Base-by-base conservation (phyloP, 2,113 vertebrate genomes). In the Blennius ocellaris region DNA sequence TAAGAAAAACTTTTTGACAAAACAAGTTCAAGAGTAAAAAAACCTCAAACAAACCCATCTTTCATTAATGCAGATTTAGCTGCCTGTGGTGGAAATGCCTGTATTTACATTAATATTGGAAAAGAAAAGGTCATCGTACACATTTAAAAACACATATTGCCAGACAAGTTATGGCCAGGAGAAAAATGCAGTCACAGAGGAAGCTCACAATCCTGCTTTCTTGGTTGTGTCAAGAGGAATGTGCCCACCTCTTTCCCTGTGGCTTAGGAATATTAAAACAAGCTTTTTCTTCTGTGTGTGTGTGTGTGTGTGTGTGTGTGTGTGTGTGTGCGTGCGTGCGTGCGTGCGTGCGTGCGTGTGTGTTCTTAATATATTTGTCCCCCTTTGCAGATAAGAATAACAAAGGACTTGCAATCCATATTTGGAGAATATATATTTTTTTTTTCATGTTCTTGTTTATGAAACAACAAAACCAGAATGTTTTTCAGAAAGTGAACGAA, bases 91-190 rank as follows among this genome's bases (percentile, higher is more conserved):
- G 72, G 63, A 78, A 87, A 87, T 66, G 86, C 77, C 85, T 86
- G 81, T 76, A 80, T 89, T 90, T 88, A 80, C 84, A 90, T 90
- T 91, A 88, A 85, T 89, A 76, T 64, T 64, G 71, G 80, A 55
- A 88, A n/a, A 62, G 76, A 81, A 93, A 93, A 93, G 90, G 89
- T 92, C 92, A 89, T 64, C 74, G 76, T 86, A 66, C 83, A 92
- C 90, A 85, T 82, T 86, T 82, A 81, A 82, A 90, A 87, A 71
- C 63, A 85, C 77, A 86, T 86, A 83, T 47, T 59, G 57, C 11
- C 30, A 68, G 61, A 74, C 76, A 85, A 84, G 74, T 82, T 85
- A 71, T 84, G 57, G 74, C 86, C 69, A 61, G 11, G 56, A 79
- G 63, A 62, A 75, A 57, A 83, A 79, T 83, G 69, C 80, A 30